Conservation (phyloP, 2,797 vertebrate species). For the Linurgus olivaceus region DNA sequence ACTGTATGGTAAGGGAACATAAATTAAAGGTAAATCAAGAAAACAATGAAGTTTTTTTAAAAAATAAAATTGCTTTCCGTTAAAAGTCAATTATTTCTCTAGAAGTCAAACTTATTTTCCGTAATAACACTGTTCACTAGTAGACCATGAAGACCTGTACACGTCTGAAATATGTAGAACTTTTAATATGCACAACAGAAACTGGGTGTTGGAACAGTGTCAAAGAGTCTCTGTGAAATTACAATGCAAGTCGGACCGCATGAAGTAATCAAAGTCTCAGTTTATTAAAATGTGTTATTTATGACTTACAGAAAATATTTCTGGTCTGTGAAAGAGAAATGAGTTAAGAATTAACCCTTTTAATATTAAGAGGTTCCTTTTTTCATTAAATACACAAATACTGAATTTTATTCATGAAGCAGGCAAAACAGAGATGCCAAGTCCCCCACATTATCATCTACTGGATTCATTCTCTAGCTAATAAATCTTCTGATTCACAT, state of each 20-base stretch:
- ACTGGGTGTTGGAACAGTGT: slow-evolving; percentile 53
- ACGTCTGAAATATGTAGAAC: slow-evolving; percentile 45
- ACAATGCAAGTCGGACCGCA: slow-evolving; percentile 64
- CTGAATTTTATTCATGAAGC: slow-evolving; percentile 39
- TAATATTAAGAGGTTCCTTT: slow-evolving; percentile 41
- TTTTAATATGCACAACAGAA: slow-evolving; percentile 61
- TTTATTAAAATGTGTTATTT: slow-evolving; percentile 76
- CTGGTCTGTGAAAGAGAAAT: slow-evolving; percentile 58
- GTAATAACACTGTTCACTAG: slow-evolving; percentile 59
- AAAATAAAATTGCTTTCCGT: slow-evolving; percentile 44
- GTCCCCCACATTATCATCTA: slow-evolving; percentile 11
- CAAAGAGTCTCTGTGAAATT: slow-evolving; percentile 63
- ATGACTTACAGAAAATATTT: slow-evolving; percentile 73
- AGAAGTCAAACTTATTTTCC: slow-evolving; percentile 53
- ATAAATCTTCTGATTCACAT: slow-evolving; percentile 38
- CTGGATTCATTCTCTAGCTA: neutral
- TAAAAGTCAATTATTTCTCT: slow-evolving; percentile 62
- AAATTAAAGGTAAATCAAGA: slow-evolving; percentile 63
- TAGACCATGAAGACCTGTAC: slow-evolving; percentile 72
- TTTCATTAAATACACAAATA: neutral
- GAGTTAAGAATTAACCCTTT: slow-evolving; percentile 69
- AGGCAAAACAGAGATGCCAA: slow-evolving; percentile 9
- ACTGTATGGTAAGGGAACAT: neutral
- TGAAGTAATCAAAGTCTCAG: slow-evolving; percentile 71
- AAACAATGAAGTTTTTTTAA: slow-evolving; percentile 57